Base-by-base conservation (phyloP, 2,888 invertebrate species). In the Eilema sororculum region DNA sequence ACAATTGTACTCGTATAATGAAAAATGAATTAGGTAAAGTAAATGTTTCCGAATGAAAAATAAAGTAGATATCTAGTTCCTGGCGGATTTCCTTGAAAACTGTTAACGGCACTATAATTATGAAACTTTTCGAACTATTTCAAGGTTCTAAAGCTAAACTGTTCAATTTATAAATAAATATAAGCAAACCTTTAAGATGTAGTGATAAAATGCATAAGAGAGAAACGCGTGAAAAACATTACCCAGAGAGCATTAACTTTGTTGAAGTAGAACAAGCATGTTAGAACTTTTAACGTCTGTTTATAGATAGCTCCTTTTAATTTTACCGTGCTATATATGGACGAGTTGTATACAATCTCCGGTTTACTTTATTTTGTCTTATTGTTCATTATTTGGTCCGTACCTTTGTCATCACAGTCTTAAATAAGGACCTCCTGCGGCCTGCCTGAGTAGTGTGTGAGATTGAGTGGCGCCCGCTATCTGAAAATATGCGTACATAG, bases 331-430 rank as follows among this genome's bases (percentile, higher is more conserved):
- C 41, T 16, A 41, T 41, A 41, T 41, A 16, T 41, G 41, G 41
- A 41, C 4, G 41, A 41, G 8, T 41, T 41, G 5, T 28, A 5
- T 28, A 41, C 41, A 16, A 16, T 13, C 41, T 41, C 13, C 41
- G 41, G 3, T 41, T 37, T 37, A 37, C 13, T 37, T 41, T 16
- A 41, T 41, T 41, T 41, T 41, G 41, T 58, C 25, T 58, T 16
- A 16, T 16, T 25, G 13, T 22, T 13, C 28, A 3, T 68, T 37
- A 37, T 37, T 61, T 56, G 59, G 2, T 64, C 41, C 58, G 41
- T 61, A 65, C 74, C 70, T 79, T 81, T 78, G 78, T 79, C 79
- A 37, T 65, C 37, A n/a, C n/a, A 76, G 70, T 72, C 70, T 61
- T 65, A 74, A 74, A 72, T 65, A 72, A 67, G 76, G 16, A 73